Conservation (phyloP, 1,140 invertebrate genomes). For the Centruroides vittatus region DNA sequence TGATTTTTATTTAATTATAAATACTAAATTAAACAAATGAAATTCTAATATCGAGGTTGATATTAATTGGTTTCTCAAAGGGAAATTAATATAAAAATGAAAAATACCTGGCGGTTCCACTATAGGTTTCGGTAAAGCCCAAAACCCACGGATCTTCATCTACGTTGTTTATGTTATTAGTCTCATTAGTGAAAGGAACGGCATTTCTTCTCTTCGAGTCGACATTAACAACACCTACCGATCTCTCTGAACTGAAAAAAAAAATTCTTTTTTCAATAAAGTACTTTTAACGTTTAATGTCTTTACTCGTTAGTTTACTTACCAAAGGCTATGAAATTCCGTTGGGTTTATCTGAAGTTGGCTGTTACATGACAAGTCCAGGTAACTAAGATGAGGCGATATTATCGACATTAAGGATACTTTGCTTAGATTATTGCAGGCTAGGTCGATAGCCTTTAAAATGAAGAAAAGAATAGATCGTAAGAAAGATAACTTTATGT, state of each 20-base stretch:
- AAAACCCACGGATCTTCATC: conserved; percentile 1
- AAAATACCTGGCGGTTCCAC: conserved; percentile 4
- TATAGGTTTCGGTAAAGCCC: conserved; percentile 8
- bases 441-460: conserved; percentile 54
- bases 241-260: conserved; percentile 68
- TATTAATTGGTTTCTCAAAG: no score
- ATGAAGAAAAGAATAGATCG: neutral
- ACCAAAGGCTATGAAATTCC: conserved; percentile 57
- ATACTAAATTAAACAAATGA: no score
- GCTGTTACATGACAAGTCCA: conserved; percentile 68
- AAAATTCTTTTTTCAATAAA: conserved; percentile 43
- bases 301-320: conserved; percentile 32
- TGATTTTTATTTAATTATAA: no score
- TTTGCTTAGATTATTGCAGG: conserved; percentile 64
- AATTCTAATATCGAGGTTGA: no score
- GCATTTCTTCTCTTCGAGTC: neutral
- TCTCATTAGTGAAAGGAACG: no score
- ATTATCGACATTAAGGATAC: conserved; percentile 57
- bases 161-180: no score
- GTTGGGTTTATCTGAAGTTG: conserved; percentile 27
- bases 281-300: no score
- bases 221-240: conserved; percentile 41
- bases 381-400: conserved; percentile 58
- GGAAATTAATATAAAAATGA: no score
- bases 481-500: neutral